Evolutionary conservation across 2,113 vertebrate species (phyloP).

Genomic region (Percopsis transmontana): DNA sequence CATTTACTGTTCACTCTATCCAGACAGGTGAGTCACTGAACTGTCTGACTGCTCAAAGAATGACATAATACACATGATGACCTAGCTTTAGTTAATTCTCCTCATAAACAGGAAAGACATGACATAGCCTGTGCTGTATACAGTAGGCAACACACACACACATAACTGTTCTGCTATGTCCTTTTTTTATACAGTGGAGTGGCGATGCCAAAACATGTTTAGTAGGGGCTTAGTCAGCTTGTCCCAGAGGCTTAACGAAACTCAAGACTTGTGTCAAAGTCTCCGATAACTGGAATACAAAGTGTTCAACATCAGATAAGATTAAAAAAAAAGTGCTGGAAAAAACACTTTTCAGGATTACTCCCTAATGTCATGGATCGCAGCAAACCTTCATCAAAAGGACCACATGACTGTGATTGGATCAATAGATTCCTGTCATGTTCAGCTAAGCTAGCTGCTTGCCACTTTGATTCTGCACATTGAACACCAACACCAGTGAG

Average conservation of each 20-base stretch:
- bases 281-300: constrained; percentile 64
- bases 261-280: constrained; percentile 59
- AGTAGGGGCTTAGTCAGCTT: constrained; percentile 67
- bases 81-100: constrained; percentile 18
- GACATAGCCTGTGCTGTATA: background rate
- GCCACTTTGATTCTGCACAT: constrained; percentile 59
- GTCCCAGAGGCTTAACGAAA: constrained; percentile 59
- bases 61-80: constrained; percentile 56
- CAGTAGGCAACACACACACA: background rate
- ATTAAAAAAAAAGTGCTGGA: constrained; percentile 36
- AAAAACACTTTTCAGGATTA: constrained; percentile 56
- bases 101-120: constrained; percentile 40
- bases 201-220: constrained; percentile 43
- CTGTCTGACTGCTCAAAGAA: constrained; percentile 28
- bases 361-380: constrained; percentile 64
- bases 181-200: constrained; percentile 18
- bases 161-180: background rate
- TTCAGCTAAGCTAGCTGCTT: constrained; percentile 53
- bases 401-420: constrained; percentile 49
- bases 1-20: constrained; percentile 33
- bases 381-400: constrained; percentile 63
- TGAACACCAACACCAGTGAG: constrained; percentile 51
- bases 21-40: constrained; percentile 50
- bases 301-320: constrained; percentile 68
- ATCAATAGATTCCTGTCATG: constrained; percentile 61